These are phyloP conservation scores for Clarias batrachus DNA, from an alignment of 2,113 vertebrate genomes.

Conservation along the genomic window DNA sequence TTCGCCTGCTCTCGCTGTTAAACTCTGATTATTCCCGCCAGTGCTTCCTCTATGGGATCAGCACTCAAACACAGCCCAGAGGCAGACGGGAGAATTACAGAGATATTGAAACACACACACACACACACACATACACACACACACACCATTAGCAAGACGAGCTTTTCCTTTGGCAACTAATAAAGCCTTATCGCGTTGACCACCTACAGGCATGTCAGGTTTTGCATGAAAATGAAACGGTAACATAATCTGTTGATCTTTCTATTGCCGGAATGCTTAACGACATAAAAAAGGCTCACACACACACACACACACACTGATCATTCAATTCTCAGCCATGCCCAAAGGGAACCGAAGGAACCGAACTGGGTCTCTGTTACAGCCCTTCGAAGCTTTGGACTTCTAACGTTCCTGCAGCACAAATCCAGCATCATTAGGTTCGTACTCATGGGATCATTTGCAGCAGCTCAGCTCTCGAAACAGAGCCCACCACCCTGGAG, in stretches of 20 bases:
- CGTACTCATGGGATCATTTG: slow-evolving; percentile 57
- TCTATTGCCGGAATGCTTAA: slow-evolving; percentile 7
- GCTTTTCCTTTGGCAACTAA: slow-evolving; percentile 63
- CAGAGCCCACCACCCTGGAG: slow-evolving; percentile 59
- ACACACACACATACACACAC: not conserved
- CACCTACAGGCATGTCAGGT: slow-evolving; percentile 60
- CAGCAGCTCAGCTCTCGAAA: slow-evolving; percentile 54
- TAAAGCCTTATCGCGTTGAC: slow-evolving; percentile 63
- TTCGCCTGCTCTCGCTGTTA: slow-evolving; percentile 71
- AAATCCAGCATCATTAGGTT: slow-evolving; percentile 61
- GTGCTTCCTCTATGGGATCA: slow-evolving; percentile 57
- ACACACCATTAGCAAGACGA: slow-evolving; percentile 48
- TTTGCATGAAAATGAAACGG: slow-evolving; percentile 47
- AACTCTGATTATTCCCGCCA: slow-evolving; percentile 73
- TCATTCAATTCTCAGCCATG: slow-evolving; percentile 19
- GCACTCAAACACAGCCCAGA: slow-evolving; percentile 59
- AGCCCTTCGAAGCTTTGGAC: not conserved
- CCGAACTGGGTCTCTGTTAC: slow-evolving; percentile 13
- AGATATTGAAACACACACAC: slow-evolving; percentile 9
- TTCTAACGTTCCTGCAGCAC: slow-evolving; percentile 31
- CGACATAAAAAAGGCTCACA: not conserved
- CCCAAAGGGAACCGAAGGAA: slow-evolving; percentile 28
- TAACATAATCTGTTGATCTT: slow-evolving; percentile 31
- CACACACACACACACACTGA: not conserved
- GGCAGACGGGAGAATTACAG: slow-evolving; percentile 65